Evolutionary conservation across 2,797 vertebrate species (phyloP), one percentile per base, ranked within the genome.

Genomic region (Lemur catta): DNA sequence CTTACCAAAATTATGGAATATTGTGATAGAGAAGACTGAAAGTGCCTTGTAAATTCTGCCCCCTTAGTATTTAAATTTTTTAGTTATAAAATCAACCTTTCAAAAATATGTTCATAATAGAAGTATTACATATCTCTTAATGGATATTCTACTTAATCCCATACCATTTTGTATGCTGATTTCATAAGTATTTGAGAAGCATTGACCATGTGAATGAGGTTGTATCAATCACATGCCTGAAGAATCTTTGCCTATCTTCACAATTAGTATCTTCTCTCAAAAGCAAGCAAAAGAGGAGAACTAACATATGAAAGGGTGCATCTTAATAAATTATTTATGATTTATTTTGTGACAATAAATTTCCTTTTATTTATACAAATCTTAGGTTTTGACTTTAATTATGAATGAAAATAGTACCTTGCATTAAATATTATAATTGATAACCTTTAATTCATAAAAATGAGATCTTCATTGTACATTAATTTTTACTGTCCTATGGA

Each of bases 291-390:
- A 69, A 48, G 12, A 75, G 14, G 4, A 9, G 4, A n/a, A 22
- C 12, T 41, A 90, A 61, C 3, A 28, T 24, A 1, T 52, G 28
- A 57, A 90, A 28, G 43, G 7, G 48, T 10, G 81, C 1, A 0
- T 94, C 74, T 52, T 30, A 91, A 52, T 89, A 65, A 92, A 71
- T 50, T 6, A 71, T 82, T 91, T 38, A 20, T 89, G 48, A 91
- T 94, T 94, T 50, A 93, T 88, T 93, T 7, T 17, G 26, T 84
- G 52, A 74, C 59, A 93, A 28, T 74, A 91, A 79, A 72, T 80
- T 88, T 94, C 10, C 6, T 94, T 48, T 87, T 18, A 4, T 65
- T 96, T 95, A 91, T 63, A 76, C 93, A 97, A 78, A 95, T 93
- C 57, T 91, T 69, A 41, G 35, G 7, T 81, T 82, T 76, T 94